Evolutionary conservation across 2,113 vertebrate genomes (phyloP).

Genomic region (Excalfactoria chinensis): DNA sequence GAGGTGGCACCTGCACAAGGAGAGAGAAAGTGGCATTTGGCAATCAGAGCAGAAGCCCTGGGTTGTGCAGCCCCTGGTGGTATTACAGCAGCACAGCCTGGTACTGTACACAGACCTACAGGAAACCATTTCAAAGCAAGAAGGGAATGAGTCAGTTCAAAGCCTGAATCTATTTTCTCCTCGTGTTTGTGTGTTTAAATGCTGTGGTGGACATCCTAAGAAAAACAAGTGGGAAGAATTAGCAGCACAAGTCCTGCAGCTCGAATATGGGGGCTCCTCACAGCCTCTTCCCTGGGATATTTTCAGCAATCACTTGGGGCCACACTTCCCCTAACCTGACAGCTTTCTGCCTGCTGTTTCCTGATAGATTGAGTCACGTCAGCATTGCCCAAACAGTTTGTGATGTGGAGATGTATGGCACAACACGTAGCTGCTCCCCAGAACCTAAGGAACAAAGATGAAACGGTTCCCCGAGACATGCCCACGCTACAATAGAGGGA

Average conservation of each 20-base stretch:
- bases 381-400: background rate
- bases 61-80: background rate
- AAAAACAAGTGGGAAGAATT: background rate
- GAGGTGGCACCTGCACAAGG: fast-evolving
- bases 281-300: conserved; percentile 11
- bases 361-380: background rate
- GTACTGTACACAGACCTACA: background rate
- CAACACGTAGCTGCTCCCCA: background rate
- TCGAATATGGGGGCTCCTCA: background rate
- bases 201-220: background rate
- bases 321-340: conserved; percentile 34
- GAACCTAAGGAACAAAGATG: background rate
- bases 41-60: background rate
- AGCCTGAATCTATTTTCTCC: background rate
- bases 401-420: background rate
- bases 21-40: background rate
- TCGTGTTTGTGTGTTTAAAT: background rate
- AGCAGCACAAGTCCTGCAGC: background rate
- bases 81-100: background rate
- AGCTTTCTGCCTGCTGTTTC: conserved; percentile 17
- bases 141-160: background rate
- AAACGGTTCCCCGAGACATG: background rate
- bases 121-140: background rate
- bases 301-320: conserved; percentile 34
- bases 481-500: background rate